A percentile compares a stretch with the other conserved stretches of the same genome.
Conservation (phyloP, 2,797 vertebrate species). For the Clarias fuscus region DNA sequence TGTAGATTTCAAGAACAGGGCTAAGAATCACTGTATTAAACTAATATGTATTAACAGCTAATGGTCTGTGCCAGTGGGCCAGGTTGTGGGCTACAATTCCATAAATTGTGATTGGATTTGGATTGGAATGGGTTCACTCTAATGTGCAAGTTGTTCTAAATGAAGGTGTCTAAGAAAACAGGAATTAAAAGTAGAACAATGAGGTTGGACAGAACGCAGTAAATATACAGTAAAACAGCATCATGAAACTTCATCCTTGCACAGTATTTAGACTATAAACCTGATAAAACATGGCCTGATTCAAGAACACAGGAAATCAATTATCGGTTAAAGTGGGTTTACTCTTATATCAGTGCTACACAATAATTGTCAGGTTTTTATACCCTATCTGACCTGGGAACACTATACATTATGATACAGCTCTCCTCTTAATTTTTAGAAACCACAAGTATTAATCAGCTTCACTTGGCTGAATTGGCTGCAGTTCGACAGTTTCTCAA, state of each 20-base stretch:
- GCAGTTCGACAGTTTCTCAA: constrained; percentile 28
- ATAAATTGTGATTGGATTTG: not conserved
- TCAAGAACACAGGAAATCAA: not conserved
- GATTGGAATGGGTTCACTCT: not conserved
- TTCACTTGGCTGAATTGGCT: constrained; percentile 20
- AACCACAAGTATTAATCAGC: not conserved
- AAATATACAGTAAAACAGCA: not conserved
- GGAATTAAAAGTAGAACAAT: not conserved
- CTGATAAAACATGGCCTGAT: not conserved
- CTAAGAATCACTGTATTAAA: not conserved
- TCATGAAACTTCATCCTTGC: not conserved
- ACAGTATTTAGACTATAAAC: not conserved
- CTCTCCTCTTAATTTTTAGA: not conserved
- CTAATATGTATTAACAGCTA: not conserved
- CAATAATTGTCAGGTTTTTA: not conserved
- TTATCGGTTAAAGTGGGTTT: not conserved
- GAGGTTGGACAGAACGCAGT: not conserved
- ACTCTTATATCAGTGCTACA: not conserved
- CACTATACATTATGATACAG: not conserved
- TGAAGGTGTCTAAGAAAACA: not conserved
- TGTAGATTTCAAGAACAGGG: not conserved
- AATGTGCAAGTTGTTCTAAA: not conserved
- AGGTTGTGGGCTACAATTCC: not conserved
- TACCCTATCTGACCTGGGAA: not conserved
- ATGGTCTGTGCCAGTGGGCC: not conserved